Conservation (phyloP, 2,888 invertebrate genomes). For the Cataglyphis livida region DNA sequence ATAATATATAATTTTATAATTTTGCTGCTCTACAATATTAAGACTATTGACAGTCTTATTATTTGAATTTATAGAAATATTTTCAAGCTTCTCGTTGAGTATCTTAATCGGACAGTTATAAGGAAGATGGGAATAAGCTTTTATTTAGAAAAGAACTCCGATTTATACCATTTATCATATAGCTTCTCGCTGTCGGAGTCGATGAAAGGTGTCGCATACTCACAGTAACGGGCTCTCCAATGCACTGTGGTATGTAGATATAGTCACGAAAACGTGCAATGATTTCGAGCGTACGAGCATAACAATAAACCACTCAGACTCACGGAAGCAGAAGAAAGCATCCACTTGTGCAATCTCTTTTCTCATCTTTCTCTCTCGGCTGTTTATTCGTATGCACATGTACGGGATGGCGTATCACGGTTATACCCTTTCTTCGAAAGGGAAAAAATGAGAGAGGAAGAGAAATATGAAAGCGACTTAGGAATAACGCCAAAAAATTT, state of each 20-base stretch:
- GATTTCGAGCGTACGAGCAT: constrained; percentile 69
- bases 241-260: not conserved
- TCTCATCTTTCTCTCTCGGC: not conserved
- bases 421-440: constrained; percentile 9
- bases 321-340: constrained; percentile 65
- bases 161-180: constrained; percentile 6
- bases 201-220: constrained; percentile 30
- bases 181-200: not conserved
- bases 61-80: not conserved
- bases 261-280: constrained; percentile 36
- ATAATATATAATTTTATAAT: not conserved
- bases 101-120: not conserved
- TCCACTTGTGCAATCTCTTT: constrained; percentile 60
- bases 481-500: constrained; percentile 23
- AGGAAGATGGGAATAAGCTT: not conserved
- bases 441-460: not conserved
- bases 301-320: constrained; percentile 71
- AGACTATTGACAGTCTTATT: not conserved
- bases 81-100: not conserved
- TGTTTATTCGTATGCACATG: not conserved
- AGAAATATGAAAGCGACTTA: constrained; percentile 1
- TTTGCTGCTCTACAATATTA: not conserved
- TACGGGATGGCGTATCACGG: not conserved
- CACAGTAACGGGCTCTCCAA: constrained; percentile 7
- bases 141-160: not conserved